Conservation (phyloP, 1,140 invertebrate species). For the Macrotrachela quadricornifera region DNA sequence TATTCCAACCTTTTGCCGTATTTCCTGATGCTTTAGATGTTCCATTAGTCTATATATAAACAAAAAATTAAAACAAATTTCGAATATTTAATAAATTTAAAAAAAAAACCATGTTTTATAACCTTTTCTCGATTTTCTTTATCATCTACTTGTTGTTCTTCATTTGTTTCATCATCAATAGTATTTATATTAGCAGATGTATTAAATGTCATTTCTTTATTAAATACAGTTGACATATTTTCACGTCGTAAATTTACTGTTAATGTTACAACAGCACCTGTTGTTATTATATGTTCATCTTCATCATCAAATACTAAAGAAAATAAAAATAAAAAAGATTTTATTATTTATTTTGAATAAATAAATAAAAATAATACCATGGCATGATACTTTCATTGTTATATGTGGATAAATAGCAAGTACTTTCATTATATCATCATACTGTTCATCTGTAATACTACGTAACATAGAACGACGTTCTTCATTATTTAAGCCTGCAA, state of each 20-base stretch:
- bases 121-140: conserved; percentile 10
- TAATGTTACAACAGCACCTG: conserved; percentile 87
- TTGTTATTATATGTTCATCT: conserved; percentile 76
- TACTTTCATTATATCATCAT: conserved; percentile 75
- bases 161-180: conserved; percentile 6
- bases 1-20: background rate
- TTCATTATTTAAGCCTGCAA: conserved; percentile 64
- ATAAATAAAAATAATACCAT: background rate
- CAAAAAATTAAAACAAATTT: too few species aligned
- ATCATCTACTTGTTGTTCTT: conserved; percentile 11
- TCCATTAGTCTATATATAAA: background rate
- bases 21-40: background rate
- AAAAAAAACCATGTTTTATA: background rate
- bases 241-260: conserved; percentile 61
- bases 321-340: too few species aligned
- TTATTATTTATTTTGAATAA: background rate
- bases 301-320: conserved; percentile 51
- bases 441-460: conserved; percentile 63
- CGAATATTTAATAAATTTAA: too few species aligned
- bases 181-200: conserved; percentile 1
- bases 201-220: conserved; percentile 13
- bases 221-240: conserved; percentile 53
- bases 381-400: conserved; percentile 48
- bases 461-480: conserved; percentile 62
- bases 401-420: conserved; percentile 69